phyloP scores from a whole-genome alignment of 2,888 invertebrate species.

The Metalampra italica region DNA sequence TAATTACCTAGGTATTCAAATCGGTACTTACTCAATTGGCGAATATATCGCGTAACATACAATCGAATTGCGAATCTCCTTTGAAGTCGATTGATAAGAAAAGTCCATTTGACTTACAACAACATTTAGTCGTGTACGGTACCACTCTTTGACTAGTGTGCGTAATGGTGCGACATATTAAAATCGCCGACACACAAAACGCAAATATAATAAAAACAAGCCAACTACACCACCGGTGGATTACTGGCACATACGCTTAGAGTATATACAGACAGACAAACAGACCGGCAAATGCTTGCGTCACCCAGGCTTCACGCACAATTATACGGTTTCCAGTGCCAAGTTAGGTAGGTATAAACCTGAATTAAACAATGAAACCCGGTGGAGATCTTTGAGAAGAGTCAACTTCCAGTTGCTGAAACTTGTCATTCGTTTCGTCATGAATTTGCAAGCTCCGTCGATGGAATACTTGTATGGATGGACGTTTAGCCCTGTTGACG shows the following conservation, averaged over 20 bases:
- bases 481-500: too few species aligned
- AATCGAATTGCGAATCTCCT: too few species aligned
- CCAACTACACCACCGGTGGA: constrained; percentile 3
- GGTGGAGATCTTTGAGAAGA: too few species aligned
- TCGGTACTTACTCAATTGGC: too few species aligned
- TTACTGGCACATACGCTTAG: background rate
- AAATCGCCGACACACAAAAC: background rate
- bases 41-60: too few species aligned
- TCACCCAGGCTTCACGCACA: constrained; percentile 12
- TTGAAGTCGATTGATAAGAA: too few species aligned
- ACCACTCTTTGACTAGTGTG: background rate
- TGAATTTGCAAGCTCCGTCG: too few species aligned
- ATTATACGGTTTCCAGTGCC: constrained; percentile 8
- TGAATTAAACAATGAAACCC: background rate
- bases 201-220: constrained; percentile 9
- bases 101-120: too few species aligned
- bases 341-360: constrained; percentile 8
- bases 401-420: too few species aligned
- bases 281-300: constrained; percentile 8
- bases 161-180: background rate
- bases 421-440: too few species aligned
- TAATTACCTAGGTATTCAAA: too few species aligned
- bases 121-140: background rate
- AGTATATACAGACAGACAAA: constrained; percentile 1
- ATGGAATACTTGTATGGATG: too few species aligned